Base-by-base conservation (phyloP, 2,888 invertebrate genomes). In the Eristalinus aeneus region DNA sequence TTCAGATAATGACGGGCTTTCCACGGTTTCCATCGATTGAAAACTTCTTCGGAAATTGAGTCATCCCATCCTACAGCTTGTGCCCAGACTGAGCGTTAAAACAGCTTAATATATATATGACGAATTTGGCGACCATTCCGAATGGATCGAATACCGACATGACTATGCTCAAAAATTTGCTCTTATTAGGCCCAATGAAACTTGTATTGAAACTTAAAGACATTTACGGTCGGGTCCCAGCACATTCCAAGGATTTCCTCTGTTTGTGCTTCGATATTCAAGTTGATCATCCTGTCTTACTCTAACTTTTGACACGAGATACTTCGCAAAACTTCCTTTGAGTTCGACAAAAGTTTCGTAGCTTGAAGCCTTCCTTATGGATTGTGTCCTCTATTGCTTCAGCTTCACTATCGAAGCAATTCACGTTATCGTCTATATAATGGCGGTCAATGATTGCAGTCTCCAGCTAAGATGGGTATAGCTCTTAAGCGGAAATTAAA, bases 401-500 rank as follows among this genome's bases (percentile, higher is more conserved):
- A 1, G 34, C n/a, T 11, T 12, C 27, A 0, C 9, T 27, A 5
- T 53, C 27, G 9, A 76, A 76, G 16, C 58, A 39, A 0, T 67
- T 27, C 1, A 77, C 46, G 12, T 68, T 76, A 54, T 87, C 87
- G 36, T 87, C 79, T 0, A 87, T 76, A 27, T 88, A 85, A 20
- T 83, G 84, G 60, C 76, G 56, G 0, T 79, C n/a, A n/a, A n/a
- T n/a, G n/a, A n/a, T n/a, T n/a, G n/a, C n/a, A 88, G 74, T 90
- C 89, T 6, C 88, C 88, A 36, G 72, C n/a, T n/a, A n/a, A 76
- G 31, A 92, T 88, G 0, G 90, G 91, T 12, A n/a, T 91, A 80
- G 64, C 67, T 79, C 32, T 89, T 76, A 86, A 90, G 89, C 10
- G 85, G 85, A 92, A 92, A 2, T 90, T 89, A 80, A 91, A 88